These are phyloP conservation scores for Azorinus chamasolen DNA, from an alignment of 2,888 invertebrate genomes.

Conservation along the genomic window DNA sequence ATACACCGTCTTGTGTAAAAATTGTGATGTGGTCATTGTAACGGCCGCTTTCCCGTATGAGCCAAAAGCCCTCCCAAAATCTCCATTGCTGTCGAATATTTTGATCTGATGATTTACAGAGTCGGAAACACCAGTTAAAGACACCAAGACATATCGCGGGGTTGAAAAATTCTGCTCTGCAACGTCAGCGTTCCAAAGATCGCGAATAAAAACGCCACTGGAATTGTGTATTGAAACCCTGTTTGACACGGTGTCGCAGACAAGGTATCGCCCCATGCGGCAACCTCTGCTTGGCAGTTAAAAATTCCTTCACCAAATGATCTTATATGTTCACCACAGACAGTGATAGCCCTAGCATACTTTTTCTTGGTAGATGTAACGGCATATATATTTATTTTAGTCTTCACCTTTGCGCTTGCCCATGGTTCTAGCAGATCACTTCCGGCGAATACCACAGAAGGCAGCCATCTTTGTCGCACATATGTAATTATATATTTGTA, in stretches of 20 bases:
- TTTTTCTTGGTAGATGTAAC: constrained; percentile 71
- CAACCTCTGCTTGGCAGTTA: constrained; percentile 75
- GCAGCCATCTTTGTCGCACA: constrained; percentile 68
- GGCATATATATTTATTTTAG: too few relatives aligned
- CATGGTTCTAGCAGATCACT: constrained; percentile 73
- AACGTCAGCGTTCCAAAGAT: constrained; percentile 81
- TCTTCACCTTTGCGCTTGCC: constrained; percentile 66
- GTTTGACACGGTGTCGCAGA: constrained; percentile 86
- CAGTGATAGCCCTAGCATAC: constrained; percentile 67
- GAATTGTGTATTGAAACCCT: constrained; percentile 85
- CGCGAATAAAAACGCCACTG: constrained; percentile 81
- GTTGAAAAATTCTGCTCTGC: constrained; percentile 86
- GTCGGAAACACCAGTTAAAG: constrained; percentile 86
- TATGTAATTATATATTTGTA: constrained; percentile 74
- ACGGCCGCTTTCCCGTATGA: constrained; percentile 86
- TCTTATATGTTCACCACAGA: constrained; percentile 58
- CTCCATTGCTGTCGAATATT: constrained; percentile 86
- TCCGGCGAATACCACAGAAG: constrained; percentile 55
- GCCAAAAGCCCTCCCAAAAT: constrained; percentile 86
- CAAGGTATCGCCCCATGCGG: constrained; percentile 84
- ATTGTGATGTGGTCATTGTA: constrained; percentile 85
- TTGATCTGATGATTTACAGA: constrained; percentile 87
- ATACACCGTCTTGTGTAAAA: constrained; percentile 74
- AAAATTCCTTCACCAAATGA: constrained; percentile 72
- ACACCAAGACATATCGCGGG: constrained; percentile 87